Base-by-base conservation (phyloP, 2,113 vertebrate species). In the Garra rufa region DNA sequence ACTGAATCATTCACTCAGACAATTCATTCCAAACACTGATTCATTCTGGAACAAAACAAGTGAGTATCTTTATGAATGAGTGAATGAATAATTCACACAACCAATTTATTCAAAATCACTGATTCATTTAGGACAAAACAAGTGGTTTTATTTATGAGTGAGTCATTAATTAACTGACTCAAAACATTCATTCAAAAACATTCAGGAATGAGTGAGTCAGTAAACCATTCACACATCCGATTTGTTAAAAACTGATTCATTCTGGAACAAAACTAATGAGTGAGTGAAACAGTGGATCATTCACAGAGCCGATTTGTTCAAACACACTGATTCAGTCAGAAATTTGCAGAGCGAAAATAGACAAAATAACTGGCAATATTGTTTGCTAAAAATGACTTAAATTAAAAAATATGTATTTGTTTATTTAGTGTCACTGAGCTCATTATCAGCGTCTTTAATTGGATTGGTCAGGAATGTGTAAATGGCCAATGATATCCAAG, bases 361-460 rank as follows among this genome's bases (percentile, higher is more conserved):
- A 5, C 17, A 21, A 2, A 21, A 21, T n/a, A 19, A 10, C 9
- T 57, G 2, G 2, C 9, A 57, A 21, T 57, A 57, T 57, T 24
- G 24, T 24, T 59, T n/a, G 24, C n/a, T n/a, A n/a, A n/a, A n/a
- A n/a, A n/a, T n/a, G n/a, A n/a, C n/a, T n/a, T n/a, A n/a, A n/a
- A n/a, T n/a, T n/a, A n/a, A n/a, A n/a, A n/a, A n/a, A n/a, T n/a
- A n/a, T n/a, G n/a, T n/a, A n/a, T n/a, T n/a, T n/a, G n/a, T n/a
- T 46, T 80, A n/a, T 30, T 43, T 30, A 30, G 9, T 30, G 15
- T 26, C 6, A 9, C 77, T 48, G 41, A 80, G 9, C 57, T 46
- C 38, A 59, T 59, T 59, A 67, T 61, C 41, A n/a, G 9, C 7
- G 2, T 80, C 77, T 80, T 48, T 48, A 48, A 80, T 67, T 48